Evolutionary conservation across 2,888 invertebrate species (phyloP), one percentile per base, ranked within the genome.

Genomic region (Tetragonula carbonaria): DNA sequence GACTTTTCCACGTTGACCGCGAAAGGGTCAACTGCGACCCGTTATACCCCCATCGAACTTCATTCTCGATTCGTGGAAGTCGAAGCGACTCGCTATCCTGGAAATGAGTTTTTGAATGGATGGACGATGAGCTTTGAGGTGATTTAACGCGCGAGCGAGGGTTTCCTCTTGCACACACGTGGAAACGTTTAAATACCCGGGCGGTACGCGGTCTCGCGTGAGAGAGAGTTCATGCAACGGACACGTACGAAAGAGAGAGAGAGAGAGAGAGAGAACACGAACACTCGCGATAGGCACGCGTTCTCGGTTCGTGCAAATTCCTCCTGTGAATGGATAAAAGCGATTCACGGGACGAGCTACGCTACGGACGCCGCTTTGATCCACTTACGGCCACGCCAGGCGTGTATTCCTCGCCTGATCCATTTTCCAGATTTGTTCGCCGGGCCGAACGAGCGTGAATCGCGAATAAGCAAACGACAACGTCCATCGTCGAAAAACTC

Each of bases 311-410:
- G 73, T 63, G 79, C 77, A 63, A 76, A 78, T 78, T 77, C 74
- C 78, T 51, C 57, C 72, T 33, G 75, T 70, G 84, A 77, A 83
- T 65, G 75, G 81, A 87, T 87, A 76, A 84, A 87, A 81, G 81
- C 87, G 81, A 81, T 81, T 79, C 73, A 59, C 85, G 70, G 66
- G 74, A n/a, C 55, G 66, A 21, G 51, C 66, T 38, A 55, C 59
- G 28, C 28, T 28, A 28, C 28, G 45, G 45, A 8, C 45, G 55
- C 33, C 76, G 84, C 78, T 87, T 80, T 86, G 80, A 89, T 88
- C 84, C 80, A 85, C 81, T 85, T 76, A 80, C 59, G 68, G 14
- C 65, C 21, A n/a, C 53, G 45, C 6, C 28, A 14, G 11, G 14
- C 50, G 67, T 65, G 21, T 21, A 28, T 33, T 73, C 65, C 50